Conservation (phyloP, 2,888 invertebrate species). For the Xylophagus ater region DNA sequence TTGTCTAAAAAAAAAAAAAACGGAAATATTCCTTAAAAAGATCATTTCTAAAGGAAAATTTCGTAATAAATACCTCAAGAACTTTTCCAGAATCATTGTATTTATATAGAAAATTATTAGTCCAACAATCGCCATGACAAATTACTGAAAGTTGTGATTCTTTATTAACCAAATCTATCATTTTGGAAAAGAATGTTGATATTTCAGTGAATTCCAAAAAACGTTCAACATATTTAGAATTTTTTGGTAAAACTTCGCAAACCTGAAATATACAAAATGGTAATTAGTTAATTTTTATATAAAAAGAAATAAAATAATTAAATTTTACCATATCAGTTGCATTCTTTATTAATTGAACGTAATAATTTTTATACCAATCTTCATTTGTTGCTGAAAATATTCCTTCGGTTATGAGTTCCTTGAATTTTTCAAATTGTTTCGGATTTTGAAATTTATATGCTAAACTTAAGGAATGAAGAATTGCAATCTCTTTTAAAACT, state of each 20-base stretch:
- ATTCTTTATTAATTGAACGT: slow-evolving; percentile 50
- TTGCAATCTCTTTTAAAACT: slow-evolving; percentile 49
- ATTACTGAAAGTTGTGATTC: slow-evolving; percentile 56
- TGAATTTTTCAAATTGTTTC: slow-evolving; percentile 43
- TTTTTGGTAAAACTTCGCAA: slow-evolving; percentile 31
- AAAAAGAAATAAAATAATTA: slow-evolving; percentile 22
- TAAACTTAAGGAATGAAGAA: slow-evolving; percentile 53
- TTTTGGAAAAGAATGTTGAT: slow-evolving; percentile 53
- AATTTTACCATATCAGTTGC: slow-evolving; percentile 53
- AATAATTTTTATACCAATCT: slow-evolving; percentile 58
- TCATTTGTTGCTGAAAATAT: slow-evolving; percentile 54
- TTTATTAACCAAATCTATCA: slow-evolving; percentile 52
- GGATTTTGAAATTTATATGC: slow-evolving; percentile 50
- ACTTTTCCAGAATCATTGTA: slow-evolving; percentile 44
- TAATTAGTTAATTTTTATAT: too few species aligned
- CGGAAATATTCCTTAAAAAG: slow-evolving; percentile 5
- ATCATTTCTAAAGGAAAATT: too few species aligned
- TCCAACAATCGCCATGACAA: slow-evolving; percentile 67
- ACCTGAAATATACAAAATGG: too few species aligned
- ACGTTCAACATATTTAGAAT: slow-evolving; percentile 46
- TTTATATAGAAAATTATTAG: slow-evolving; percentile 58
- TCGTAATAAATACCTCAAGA: slow-evolving; percentile 45
- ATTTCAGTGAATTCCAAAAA: slow-evolving; percentile 50
- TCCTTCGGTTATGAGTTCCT: slow-evolving; percentile 41
- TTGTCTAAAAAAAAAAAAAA: slow-evolving; percentile 42